phyloP scores from a whole-genome alignment of 2,888 invertebrate genomes.

The Stratiomys singularior region DNA sequence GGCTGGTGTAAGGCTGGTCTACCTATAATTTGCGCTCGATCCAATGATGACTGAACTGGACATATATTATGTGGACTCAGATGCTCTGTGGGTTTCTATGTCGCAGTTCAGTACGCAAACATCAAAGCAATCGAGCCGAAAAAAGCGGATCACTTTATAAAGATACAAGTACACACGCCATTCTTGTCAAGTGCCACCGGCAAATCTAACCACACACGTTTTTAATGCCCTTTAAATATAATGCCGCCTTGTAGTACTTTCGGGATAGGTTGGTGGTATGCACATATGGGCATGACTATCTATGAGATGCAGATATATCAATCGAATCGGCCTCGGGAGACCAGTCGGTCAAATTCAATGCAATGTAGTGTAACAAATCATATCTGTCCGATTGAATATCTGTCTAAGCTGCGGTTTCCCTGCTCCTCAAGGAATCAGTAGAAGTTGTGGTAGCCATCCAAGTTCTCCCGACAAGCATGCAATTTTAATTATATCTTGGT shows the following conservation, averaged over 20 bases:
- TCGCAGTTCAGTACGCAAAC: not conserved
- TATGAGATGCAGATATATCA: not conserved
- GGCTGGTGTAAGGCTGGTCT: not conserved
- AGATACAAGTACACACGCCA: not conserved
- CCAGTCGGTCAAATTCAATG: not conserved
- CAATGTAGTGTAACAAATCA: not conserved
- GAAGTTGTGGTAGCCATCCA: too few species aligned
- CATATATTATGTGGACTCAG: not conserved
- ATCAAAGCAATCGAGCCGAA: conserved; percentile 41
- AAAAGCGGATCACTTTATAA: conserved; percentile 14
- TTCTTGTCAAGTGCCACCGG: conserved; percentile 35
- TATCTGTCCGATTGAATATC: conserved; percentile 27
- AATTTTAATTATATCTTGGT: conserved; percentile 7
- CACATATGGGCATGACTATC: not conserved
- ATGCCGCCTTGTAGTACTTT: conserved; percentile 4
- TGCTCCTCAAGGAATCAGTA: conserved; percentile 6
- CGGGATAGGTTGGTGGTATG: not conserved
- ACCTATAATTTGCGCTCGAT: conserved; percentile 18
- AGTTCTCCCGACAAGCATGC: not conserved
- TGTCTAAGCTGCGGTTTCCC: conserved; percentile 13
- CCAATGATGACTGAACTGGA: not conserved
- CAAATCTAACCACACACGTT: conserved; percentile 33
- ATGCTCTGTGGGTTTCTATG: not conserved
- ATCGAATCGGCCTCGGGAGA: not conserved
- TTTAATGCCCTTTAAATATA: conserved; percentile 14